phyloP scores from a whole-genome alignment of 2,113 vertebrate species.

The Montifringilla adamsi region DNA sequence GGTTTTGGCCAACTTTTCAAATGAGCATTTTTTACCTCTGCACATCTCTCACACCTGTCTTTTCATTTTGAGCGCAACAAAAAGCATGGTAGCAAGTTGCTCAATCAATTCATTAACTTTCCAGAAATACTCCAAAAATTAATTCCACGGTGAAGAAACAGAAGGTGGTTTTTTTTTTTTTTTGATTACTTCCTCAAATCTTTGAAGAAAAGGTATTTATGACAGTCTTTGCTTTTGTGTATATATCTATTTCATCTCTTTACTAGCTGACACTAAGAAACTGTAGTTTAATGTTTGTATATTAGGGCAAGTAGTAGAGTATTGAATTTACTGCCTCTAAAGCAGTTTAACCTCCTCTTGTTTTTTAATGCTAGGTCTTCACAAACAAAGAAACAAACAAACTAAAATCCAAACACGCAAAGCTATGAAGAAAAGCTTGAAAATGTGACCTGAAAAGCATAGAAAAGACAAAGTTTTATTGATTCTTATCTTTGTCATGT shows the following conservation, averaged over 20 bases:
- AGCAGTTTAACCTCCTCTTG: not conserved
- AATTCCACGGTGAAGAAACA: not conserved
- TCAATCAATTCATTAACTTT: not conserved
- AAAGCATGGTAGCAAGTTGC: not conserved
- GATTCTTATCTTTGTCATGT: not conserved
- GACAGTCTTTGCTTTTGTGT: not conserved
- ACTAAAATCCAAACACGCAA: not conserved
- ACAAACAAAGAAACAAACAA: not conserved
- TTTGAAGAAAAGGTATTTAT: not conserved
- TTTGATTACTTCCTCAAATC: not conserved
- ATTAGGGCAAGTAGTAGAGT: not conserved
- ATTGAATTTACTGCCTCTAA: not conserved
- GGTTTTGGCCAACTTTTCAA: not conserved
- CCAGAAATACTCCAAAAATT: not conserved
- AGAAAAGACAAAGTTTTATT: not conserved
- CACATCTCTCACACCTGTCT: not conserved
- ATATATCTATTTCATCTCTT: not conserved
- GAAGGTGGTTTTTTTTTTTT: not conserved
- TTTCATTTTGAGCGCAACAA: not conserved
- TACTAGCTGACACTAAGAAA: not conserved
- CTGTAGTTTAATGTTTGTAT: not conserved
- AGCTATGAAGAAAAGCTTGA: not conserved
- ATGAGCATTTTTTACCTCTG: not conserved
- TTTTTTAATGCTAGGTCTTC: not conserved
- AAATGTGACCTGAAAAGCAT: not conserved